phyloP scores from a whole-genome alignment of 2,888 invertebrate genomes.

The Melipona bicolor region DNA sequence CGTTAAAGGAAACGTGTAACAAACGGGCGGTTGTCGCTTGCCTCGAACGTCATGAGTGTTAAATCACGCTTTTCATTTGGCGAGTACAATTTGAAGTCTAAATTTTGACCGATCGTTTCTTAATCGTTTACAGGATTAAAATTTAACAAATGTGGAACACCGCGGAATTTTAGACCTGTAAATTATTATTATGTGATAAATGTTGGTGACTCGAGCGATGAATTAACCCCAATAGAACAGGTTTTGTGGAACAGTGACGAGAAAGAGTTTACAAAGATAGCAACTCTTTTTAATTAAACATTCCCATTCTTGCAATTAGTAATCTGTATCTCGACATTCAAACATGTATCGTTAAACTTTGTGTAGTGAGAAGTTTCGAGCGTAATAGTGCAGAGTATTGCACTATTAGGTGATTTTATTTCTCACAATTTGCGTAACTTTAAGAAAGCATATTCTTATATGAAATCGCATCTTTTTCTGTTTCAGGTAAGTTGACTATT shows the following conservation, averaged over 20 bases:
- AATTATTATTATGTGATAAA: too few relatives aligned
- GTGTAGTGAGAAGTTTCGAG: background rate
- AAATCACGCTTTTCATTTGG: background rate
- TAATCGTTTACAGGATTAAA: background rate
- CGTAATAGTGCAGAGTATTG: background rate
- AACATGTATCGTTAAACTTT: background rate
- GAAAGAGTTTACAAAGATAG: background rate
- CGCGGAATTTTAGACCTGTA: too few relatives aligned
- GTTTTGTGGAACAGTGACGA: background rate
- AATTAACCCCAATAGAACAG: too few relatives aligned
- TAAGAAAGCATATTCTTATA: conserved; percentile 2
- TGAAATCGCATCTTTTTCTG: conserved; percentile 55
- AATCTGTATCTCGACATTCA: background rate
- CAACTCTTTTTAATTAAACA: background rate
- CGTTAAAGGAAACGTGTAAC: conserved; percentile 10
- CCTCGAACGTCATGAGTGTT: background rate
- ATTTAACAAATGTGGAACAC: too few relatives aligned
- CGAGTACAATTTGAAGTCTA: background rate
- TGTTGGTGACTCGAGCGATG: too few relatives aligned
- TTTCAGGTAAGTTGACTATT: conserved; percentile 75
- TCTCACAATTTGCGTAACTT: background rate
- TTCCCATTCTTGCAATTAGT: background rate
- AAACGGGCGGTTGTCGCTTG: background rate
- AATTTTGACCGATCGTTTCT: background rate
- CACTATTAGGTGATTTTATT: background rate